Conservation (phyloP, 2,888 invertebrate species). For the Andrena camellia region DNA sequence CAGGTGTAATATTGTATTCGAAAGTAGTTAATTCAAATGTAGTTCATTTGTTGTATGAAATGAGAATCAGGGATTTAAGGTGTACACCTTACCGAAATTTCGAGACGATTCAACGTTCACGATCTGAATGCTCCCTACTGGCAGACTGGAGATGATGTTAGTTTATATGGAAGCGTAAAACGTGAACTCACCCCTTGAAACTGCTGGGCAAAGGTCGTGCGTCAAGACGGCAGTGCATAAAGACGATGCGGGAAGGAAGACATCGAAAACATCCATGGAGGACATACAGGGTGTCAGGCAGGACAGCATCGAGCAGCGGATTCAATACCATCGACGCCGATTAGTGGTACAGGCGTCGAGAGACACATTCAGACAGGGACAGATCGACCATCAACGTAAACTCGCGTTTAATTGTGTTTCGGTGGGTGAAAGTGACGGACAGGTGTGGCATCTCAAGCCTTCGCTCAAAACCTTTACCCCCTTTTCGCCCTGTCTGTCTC, state of each 20-base stretch:
- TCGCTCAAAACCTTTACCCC: slow-evolving; percentile 24
- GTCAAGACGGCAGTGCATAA: slow-evolving; percentile 82
- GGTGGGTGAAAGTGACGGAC: slow-evolving; percentile 40
- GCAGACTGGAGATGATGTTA: background rate
- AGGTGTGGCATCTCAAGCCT: slow-evolving; percentile 19
- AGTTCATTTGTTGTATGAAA: background rate
- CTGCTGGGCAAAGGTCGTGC: slow-evolving; percentile 80
- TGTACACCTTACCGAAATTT: background rate
- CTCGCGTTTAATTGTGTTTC: slow-evolving; percentile 69
- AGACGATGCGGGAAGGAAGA: slow-evolving; percentile 83
- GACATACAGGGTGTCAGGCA: slow-evolving; percentile 80
- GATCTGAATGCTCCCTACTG: background rate
- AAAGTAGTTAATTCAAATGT: too few species aligned
- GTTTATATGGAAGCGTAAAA: slow-evolving; percentile 60
- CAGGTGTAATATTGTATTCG: too few species aligned
- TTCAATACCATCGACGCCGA: slow-evolving; percentile 78
- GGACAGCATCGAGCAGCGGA: slow-evolving; percentile 80
- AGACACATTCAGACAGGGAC: slow-evolving; percentile 78
- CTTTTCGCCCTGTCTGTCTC: slow-evolving; percentile 50
- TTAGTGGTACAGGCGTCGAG: slow-evolving; percentile 76
- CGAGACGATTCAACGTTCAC: background rate
- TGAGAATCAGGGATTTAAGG: background rate
- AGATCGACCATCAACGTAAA: slow-evolving; percentile 78
- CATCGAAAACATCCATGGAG: slow-evolving; percentile 84
- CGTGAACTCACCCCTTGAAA: slow-evolving; percentile 83